phyloP scores from a whole-genome alignment of 2,113 vertebrate species.

The Mustelus asterias region DNA sequence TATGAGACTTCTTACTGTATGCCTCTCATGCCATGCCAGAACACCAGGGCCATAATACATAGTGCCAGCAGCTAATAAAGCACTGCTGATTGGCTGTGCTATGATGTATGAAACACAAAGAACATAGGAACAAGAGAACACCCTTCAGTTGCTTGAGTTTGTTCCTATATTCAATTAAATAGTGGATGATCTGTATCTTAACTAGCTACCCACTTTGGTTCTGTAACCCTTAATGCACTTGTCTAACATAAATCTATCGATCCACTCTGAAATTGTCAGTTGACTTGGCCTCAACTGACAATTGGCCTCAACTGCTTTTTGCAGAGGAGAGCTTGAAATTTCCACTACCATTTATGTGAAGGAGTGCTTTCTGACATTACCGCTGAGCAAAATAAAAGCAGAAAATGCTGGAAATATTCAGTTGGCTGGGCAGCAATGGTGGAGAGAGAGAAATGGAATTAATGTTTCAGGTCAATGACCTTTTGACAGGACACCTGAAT shows the following conservation, averaged over 20 bases:
- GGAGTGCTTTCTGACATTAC: neutral
- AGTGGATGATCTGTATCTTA: neutral
- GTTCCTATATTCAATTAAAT: neutral
- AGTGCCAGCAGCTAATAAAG: neutral
- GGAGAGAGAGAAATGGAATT: neutral
- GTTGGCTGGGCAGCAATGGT: neutral
- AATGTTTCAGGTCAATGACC: too few relatives aligned
- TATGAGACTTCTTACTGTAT: too few relatives aligned
- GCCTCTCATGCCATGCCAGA: neutral
- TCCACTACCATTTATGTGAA: neutral
- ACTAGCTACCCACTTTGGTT: neutral
- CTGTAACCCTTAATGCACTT: neutral
- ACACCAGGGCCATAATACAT: neutral
- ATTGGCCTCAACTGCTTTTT: neutral
- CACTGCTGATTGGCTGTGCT: neutral
- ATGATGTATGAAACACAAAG: neutral
- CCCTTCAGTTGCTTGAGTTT: neutral
- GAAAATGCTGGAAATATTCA: neutral
- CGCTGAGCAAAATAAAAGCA: neutral
- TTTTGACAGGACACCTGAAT: neutral
- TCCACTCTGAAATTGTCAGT: neutral
- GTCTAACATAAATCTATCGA: neutral
- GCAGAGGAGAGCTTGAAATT: neutral
- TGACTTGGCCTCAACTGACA: neutral
- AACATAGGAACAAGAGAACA: neutral